These are phyloP conservation scores for Spermophilus dauricus DNA, from an alignment of 2,113 vertebrate genomes.

Conservation along the genomic window DNA sequence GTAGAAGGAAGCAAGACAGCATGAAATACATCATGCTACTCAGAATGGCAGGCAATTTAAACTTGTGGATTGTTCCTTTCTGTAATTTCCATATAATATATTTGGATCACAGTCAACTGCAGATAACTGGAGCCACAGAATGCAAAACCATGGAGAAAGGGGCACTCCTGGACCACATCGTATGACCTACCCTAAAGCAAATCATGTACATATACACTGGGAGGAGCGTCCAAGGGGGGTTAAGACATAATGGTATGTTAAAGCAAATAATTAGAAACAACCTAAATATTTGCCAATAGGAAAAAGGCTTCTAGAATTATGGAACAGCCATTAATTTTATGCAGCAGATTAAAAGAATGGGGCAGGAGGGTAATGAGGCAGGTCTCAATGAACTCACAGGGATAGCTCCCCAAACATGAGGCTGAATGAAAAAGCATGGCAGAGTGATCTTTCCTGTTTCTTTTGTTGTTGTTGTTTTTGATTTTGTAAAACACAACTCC, in stretches of 20 bases:
- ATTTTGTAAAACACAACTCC: background rate
- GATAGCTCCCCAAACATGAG: background rate
- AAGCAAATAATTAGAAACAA: background rate
- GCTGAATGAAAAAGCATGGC: background rate
- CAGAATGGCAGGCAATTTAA: background rate
- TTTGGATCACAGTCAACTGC: background rate
- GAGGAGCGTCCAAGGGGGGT: background rate
- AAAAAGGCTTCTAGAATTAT: background rate
- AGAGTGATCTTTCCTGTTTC: background rate
- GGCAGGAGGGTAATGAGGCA: background rate
- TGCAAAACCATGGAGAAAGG: background rate
- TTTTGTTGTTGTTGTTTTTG: background rate
- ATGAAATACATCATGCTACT: background rate
- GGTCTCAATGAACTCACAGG: background rate
- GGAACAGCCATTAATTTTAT: background rate
- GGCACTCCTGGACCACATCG: no score
- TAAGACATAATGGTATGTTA: background rate
- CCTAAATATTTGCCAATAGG: background rate
- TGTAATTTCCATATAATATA: background rate
- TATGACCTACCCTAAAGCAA: background rate
- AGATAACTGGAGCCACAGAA: background rate
- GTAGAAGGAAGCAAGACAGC: background rate
- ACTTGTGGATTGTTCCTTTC: background rate
- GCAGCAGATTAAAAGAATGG: background rate
- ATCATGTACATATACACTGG: background rate